Evolutionary conservation across 2,797 vertebrate species (phyloP).

Genomic region (Coilia nasus): DNA sequence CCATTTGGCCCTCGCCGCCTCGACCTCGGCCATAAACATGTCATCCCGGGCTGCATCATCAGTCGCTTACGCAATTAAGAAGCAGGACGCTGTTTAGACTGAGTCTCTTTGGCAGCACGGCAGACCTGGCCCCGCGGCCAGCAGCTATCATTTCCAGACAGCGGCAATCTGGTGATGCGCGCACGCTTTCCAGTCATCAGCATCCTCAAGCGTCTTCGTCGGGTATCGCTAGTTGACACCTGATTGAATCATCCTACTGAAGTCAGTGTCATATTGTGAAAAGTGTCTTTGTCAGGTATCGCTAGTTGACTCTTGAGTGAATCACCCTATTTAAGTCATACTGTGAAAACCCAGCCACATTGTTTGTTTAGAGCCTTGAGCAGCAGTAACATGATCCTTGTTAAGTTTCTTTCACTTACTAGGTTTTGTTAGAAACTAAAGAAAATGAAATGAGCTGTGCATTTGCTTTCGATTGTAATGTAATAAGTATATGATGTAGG

Average conservation of each 20-base stretch:
- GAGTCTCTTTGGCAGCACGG: conserved; percentile 2
- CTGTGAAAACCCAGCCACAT: neutral
- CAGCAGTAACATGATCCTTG: neutral
- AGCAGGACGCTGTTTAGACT: conserved; percentile 41
- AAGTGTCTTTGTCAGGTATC: neutral
- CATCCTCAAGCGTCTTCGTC: neutral
- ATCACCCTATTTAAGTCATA: neutral
- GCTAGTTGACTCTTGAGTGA: neutral
- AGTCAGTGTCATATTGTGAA: too few species aligned
- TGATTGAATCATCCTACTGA: too few species aligned
- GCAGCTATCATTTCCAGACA: conserved; percentile 10
- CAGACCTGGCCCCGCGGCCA: neutral
- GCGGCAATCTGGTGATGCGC: neutral
- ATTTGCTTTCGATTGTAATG: neutral
- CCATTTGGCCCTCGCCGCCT: conserved; percentile 30
- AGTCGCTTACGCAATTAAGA: conserved; percentile 36
- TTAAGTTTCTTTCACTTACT: neutral
- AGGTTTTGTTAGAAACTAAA: neutral
- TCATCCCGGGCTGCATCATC: conserved; percentile 35
- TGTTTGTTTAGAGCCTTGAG: neutral
- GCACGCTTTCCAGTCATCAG: neutral
- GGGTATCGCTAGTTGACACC: neutral
- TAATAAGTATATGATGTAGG: neutral
- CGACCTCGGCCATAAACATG: conserved; percentile 46
- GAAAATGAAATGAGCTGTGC: neutral